phyloP scores from a whole-genome alignment of 2,113 vertebrate genomes.

The Aptenodytes forsteri region DNA sequence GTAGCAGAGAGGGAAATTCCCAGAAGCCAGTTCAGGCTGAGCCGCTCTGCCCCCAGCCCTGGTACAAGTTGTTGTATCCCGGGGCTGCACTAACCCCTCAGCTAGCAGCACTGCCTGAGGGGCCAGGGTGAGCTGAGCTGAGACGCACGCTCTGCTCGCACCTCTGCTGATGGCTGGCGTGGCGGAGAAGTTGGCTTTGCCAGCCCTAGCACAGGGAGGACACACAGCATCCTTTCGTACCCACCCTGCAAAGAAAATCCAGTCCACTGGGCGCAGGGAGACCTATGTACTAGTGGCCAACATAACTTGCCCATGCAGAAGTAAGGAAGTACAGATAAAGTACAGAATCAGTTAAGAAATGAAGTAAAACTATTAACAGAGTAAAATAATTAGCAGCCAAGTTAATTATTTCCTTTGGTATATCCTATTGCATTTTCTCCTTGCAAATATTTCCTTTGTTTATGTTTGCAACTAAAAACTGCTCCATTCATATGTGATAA shows the following conservation, averaged over 20 bases:
- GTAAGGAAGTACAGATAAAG: not conserved
- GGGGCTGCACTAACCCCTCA: not conserved
- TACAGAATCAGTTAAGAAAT: not conserved
- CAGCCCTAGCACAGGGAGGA: not conserved
- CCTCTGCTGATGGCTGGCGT: not conserved
- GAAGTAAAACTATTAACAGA: not conserved
- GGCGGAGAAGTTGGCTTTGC: not conserved
- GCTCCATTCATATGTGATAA: not conserved
- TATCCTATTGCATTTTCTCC: not conserved
- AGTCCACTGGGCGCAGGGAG: not conserved
- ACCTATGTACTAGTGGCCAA: too few relatives aligned
- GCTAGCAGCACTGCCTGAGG: not conserved
- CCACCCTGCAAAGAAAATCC: not conserved
- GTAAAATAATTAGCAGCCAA: not conserved
- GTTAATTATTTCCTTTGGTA: not conserved
- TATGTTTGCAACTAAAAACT: not conserved
- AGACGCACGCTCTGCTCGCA: fast-evolving
- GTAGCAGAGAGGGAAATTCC: not conserved
- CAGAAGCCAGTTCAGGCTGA: not conserved
- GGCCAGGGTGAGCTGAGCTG: not conserved
- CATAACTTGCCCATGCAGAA: not conserved
- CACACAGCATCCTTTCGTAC: not conserved
- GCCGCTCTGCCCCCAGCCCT: not conserved
- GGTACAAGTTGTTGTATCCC: fast-evolving
- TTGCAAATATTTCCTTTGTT: not conserved